Evolutionary conservation across 2,797 vertebrate genomes (phyloP).

Genomic region (Knipowitschia caucasica): DNA sequence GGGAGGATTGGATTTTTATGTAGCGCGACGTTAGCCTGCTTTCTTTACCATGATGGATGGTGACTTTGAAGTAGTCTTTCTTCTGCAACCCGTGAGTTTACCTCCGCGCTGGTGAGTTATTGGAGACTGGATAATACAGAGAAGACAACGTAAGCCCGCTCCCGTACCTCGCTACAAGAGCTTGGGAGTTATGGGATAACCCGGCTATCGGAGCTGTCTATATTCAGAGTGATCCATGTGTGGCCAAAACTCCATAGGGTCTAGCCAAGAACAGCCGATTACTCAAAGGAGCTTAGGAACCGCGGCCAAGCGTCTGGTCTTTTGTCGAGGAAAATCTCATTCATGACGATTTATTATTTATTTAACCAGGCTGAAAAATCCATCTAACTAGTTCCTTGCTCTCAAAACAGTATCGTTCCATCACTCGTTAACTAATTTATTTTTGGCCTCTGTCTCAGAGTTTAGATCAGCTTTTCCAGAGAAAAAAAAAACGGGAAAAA

Average conservation of each 20-base stretch:
- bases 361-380: not conserved
- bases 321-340: not conserved
- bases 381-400: too few species aligned
- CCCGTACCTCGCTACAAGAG: slow-evolving; percentile 8
- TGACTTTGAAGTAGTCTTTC: slow-evolving; percentile 57
- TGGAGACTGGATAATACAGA: slow-evolving; percentile 1
- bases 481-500: too few species aligned
- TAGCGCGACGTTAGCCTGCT: slow-evolving; percentile 52
- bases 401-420: too few species aligned
- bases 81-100: slow-evolving; percentile 48
- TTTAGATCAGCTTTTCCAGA: too few species aligned
- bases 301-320: not conserved
- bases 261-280: slow-evolving; percentile 6
- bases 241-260: not conserved
- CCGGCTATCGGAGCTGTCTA: not conserved
- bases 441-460: too few species aligned
- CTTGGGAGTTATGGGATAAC: slow-evolving; percentile 5
- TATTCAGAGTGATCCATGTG: slow-evolving; percentile 1
- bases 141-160: not conserved
- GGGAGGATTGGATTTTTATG: slow-evolving; percentile 61
- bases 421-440: too few species aligned
- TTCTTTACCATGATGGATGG: slow-evolving; percentile 29
- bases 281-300: not conserved
- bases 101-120: slow-evolving; percentile 29
- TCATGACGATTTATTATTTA: not conserved